These are phyloP conservation scores for Mungos mungo DNA, from an alignment of 2,113 vertebrate genomes.

Conservation along the genomic window DNA sequence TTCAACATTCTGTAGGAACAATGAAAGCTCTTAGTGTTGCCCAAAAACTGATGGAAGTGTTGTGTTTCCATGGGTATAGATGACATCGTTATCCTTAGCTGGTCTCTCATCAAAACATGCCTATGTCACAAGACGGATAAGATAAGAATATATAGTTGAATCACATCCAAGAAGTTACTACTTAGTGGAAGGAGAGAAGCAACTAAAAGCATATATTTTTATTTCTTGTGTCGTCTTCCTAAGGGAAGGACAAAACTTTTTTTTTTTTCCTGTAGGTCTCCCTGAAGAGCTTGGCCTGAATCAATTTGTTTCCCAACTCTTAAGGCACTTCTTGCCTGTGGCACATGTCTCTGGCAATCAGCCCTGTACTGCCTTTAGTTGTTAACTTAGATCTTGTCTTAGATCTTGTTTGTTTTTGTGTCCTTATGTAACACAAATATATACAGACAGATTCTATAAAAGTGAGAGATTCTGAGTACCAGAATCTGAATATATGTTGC, in stretches of 20 bases:
- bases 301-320: neutral
- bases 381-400: neutral
- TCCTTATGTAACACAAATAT: fast-evolving
- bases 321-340: too few relatives aligned
- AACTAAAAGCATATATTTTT: neutral
- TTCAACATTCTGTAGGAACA: neutral
- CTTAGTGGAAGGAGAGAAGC: neutral
- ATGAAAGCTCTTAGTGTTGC: neutral
- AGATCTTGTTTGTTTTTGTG: neutral
- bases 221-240: neutral
- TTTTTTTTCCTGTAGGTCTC: neutral
- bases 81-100: neutral
- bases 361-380: neutral
- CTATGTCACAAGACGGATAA: neutral
- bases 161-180: neutral
- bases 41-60: neutral
- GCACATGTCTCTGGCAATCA: neutral
- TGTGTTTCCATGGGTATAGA: neutral
- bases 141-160: neutral
- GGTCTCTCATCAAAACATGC: neutral
- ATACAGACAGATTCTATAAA: neutral
- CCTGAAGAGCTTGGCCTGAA: neutral
- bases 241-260: neutral
- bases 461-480: too few relatives aligned
- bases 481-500: neutral